phyloP scores from a whole-genome alignment of 2,113 vertebrate species.

The Zingel zingel region DNA sequence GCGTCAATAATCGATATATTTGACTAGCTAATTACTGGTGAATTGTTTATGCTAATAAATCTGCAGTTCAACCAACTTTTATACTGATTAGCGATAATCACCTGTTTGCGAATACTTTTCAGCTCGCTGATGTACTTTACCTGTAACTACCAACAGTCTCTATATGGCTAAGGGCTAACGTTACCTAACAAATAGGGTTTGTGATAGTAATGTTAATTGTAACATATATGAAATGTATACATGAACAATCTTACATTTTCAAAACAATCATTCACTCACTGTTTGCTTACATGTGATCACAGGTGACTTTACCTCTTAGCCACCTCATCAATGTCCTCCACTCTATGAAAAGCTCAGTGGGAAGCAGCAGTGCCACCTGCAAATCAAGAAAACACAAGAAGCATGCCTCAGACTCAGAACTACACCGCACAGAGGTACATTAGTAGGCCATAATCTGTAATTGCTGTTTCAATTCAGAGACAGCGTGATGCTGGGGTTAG shows the following conservation, averaged over 20 bases:
- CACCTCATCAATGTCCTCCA: constrained; percentile 96
- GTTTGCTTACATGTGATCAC: constrained; percentile 7
- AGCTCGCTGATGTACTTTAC: neutral
- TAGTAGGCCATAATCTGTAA: neutral
- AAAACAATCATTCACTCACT: neutral
- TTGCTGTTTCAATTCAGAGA: neutral
- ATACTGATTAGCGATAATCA: too few species aligned
- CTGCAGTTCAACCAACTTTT: neutral
- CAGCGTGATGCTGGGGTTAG: neutral
- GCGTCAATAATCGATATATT: constrained; percentile 26
- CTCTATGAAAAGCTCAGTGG: constrained; percentile 87
- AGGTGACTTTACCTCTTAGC: constrained; percentile 97
- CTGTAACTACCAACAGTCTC: too few species aligned
- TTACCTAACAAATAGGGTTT: neutral
- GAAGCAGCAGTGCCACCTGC: constrained; percentile 70
- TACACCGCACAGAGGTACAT: constrained; percentile 85
- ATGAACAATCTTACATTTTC: too few species aligned
- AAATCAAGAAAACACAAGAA: constrained; percentile 85
- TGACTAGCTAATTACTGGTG: neutral
- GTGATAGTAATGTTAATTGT: neutral
- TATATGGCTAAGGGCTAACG: too few species aligned
- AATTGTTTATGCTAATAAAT: neutral
- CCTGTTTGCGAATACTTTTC: neutral
- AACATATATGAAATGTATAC: neutral
- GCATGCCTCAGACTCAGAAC: constrained; percentile 81